Percentiles rank a stretch among this genome's conserved stretches.
phyloP scores from a whole-genome alignment of 2,888 invertebrate species.

The Sarcophaga rosellei region DNA sequence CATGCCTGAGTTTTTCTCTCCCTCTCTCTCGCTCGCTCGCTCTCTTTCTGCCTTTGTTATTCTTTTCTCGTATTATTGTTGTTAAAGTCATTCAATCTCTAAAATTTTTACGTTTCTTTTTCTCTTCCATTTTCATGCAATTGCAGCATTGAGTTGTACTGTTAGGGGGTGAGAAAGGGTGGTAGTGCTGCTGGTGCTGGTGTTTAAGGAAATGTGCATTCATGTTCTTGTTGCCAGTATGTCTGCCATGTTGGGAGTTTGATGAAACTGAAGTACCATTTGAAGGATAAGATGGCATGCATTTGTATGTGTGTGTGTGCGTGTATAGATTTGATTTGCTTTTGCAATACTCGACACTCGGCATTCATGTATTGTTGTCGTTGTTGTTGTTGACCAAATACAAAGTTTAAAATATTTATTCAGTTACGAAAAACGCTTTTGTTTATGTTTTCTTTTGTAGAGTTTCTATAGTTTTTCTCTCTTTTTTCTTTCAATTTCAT shows the following conservation, averaged over 20 bases:
- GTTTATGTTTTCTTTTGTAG: constrained; percentile 28
- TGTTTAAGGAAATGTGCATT: constrained; percentile 1
- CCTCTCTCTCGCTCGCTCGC: too few relatives aligned
- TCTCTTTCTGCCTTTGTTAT: neutral
- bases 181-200: too few relatives aligned
- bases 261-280: constrained; percentile 18
- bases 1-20: constrained; percentile 20
- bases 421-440: constrained; percentile 4
- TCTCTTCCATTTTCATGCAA: neutral
- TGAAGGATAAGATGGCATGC: neutral
- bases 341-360: neutral
- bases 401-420: constrained; percentile 33
- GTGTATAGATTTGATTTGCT: neutral
- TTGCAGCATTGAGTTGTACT: constrained; percentile 1
- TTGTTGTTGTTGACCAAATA: neutral
- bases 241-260: neutral
- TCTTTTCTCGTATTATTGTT: constrained; percentile 8
- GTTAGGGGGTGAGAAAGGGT: too few relatives aligned
- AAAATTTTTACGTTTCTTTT: neutral
- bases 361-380: neutral
- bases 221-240: constrained; percentile 30
- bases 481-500: neutral
- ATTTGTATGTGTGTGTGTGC: neutral
- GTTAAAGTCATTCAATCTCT: constrained; percentile 11
- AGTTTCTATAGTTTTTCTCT: neutral